Evolutionary conservation across 92 coral and sea anemone genomes (phyloP), one percentile per base, ranked within the genome.

Genomic region (Virgularia gustaviana): DNA sequence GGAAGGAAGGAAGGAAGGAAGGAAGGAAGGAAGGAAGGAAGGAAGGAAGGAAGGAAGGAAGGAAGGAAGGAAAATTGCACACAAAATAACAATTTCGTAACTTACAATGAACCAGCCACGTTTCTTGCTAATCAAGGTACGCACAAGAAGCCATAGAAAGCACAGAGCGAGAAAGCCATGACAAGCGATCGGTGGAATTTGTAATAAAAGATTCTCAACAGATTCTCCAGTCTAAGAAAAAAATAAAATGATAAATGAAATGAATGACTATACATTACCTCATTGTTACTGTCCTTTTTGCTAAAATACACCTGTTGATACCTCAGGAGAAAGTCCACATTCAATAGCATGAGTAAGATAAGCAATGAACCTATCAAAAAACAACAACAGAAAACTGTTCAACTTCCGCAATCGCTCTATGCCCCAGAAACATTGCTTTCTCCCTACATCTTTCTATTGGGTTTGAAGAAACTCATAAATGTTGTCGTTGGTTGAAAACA

Each of bases 31-130:
- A n/a, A n/a, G n/a, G n/a, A n/a, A n/a, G n/a, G n/a, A n/a, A n/a
- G n/a, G n/a, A n/a, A n/a, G n/a, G n/a, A n/a, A n/a, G n/a, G n/a
- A 22, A 6, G 65, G 18, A 1, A 9, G n/a, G 0, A 2, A 24
- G 13, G 19, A 28, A 11, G 65, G 30, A 2, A 7, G 9, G n/a
- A 15, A 16, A 12, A 9, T 35, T n/a, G 36, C 27, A 57, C n/a
- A 57, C 16, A 9, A 16, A 30, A 4, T 10, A 1, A 41, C 10
- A 29, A 7, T 8, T 47, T 15, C 6, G 22, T 15, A 15, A 60
- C 37, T 61, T 34, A 74, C 90, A 25, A 66, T 52, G 2, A 66
- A 20, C 39, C 43, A 43, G 8, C 73, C 73, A 6, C 73, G 73
- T 66, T 52, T 44, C 49, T 66, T 66, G 49, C 73, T 66, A 52